phyloP scores from a whole-genome alignment of 2,113 vertebrate genomes.

The Dromaius novaehollandiae region DNA sequence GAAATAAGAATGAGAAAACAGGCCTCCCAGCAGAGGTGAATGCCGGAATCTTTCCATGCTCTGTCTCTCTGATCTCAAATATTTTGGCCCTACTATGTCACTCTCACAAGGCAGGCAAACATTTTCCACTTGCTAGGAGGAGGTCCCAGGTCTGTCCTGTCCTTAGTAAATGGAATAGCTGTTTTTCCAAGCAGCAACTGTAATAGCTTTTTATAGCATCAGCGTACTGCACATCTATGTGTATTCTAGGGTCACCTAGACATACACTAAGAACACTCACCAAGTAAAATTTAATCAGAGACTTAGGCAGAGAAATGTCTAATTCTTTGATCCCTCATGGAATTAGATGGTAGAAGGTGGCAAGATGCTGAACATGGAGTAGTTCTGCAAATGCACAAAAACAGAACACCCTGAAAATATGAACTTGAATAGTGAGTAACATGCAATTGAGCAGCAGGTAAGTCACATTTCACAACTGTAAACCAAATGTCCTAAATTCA shows the following conservation, averaged over 20 bases:
- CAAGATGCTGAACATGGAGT: neutral
- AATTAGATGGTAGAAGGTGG: neutral
- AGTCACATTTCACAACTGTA: neutral
- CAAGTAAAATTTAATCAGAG: neutral
- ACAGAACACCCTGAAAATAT: neutral
- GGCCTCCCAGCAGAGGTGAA: neutral
- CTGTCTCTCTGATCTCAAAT: neutral
- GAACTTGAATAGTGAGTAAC: neutral
- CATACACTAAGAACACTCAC: neutral
- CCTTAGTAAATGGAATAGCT: neutral
- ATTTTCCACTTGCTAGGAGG: neutral
- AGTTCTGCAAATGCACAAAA: neutral
- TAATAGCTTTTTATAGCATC: neutral
- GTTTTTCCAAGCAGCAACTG: neutral
- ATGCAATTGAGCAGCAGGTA: neutral
- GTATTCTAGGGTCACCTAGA: neutral
- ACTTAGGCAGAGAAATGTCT: neutral
- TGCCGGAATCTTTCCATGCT: neutral
- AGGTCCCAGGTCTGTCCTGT: neutral
- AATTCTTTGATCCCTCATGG: neutral
- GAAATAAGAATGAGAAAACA: neutral
- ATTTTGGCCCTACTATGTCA: neutral
- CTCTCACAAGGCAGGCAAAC: neutral
- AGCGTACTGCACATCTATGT: neutral
- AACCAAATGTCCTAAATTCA: neutral